These are phyloP conservation scores for Dendrolimus punctatus DNA, from an alignment of 1,140 invertebrate species.

Conservation along the genomic window DNA sequence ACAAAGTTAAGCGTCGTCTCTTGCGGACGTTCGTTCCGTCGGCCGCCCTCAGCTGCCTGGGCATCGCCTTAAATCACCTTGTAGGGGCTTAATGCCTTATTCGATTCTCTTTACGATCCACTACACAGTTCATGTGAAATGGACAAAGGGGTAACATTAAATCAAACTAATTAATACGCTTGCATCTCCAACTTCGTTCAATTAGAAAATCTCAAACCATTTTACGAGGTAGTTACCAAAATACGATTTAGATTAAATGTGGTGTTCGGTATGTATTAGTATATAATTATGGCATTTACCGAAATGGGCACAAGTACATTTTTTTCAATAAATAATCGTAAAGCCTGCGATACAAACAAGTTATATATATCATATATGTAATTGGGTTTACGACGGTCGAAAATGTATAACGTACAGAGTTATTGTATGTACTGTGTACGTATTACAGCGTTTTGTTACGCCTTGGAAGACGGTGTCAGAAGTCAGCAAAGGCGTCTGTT, in stretches of 20 bases:
- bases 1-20: constrained; percentile 60
- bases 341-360: background rate
- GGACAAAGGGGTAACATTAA: constrained; percentile 7
- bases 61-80: constrained; percentile 35
- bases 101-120: constrained; percentile 23
- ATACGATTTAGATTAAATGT: no score
- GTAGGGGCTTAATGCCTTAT: constrained; percentile 30
- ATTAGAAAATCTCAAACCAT: no score
- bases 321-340: no score
- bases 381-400: constrained; percentile 12
- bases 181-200: no score
- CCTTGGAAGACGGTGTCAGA: constrained; percentile 43
- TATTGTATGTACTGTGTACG: constrained; percentile 26
- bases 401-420: constrained; percentile 23
- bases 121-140: constrained; percentile 20
- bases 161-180: no score
- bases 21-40: constrained; percentile 31
- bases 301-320: no score
- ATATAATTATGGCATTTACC: background rate
- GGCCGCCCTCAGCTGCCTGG: constrained; percentile 20
- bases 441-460: constrained; percentile 30
- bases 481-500: constrained; percentile 60
- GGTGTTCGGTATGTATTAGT: background rate
- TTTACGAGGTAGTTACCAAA: no score
- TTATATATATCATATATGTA: constrained; percentile 4